A percentile compares a stretch with the other conserved stretches of the same genome.
Conservation (phyloP, 2,797 vertebrate species). For the Psittacula echo region DNA sequence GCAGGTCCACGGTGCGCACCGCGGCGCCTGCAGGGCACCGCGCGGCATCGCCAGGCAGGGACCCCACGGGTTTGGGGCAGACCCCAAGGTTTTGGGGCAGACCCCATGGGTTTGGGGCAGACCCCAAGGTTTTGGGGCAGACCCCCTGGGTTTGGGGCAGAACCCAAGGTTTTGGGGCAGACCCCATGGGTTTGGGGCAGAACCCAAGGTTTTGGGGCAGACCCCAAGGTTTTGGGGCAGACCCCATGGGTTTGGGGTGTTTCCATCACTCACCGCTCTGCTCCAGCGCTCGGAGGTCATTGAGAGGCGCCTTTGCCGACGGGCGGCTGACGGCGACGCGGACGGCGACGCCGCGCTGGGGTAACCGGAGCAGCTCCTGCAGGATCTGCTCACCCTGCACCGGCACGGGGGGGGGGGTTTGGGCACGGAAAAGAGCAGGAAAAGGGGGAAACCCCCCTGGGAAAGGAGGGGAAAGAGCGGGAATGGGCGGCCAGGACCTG, state of each 20-base stretch:
- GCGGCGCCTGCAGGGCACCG: conserved; percentile 78
- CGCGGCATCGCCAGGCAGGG: background rate
- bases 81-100: too few relatives aligned
- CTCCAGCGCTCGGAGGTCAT: conserved; percentile 74
- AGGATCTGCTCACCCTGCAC: conserved; percentile 86
- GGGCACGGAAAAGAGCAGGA: too few relatives aligned
- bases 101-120: fast-evolving
- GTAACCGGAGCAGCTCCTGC: conserved; percentile 75
- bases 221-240: too few relatives aligned
- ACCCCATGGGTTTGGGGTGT: too few relatives aligned
- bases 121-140: fast-evolving
- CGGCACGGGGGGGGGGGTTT: too few relatives aligned
- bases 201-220: too few relatives aligned
- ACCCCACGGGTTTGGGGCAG: fast-evolving
- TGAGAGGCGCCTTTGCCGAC: background rate
- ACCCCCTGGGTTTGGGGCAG: fast-evolving
- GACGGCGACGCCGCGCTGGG: conserved; percentile 75
- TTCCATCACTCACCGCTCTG: conserved; percentile 58
- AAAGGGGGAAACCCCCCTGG: too few relatives aligned
- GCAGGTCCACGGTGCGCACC: conserved; percentile 86
- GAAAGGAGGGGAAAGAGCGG: too few relatives aligned
- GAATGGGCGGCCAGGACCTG: conserved; percentile 53
- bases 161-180: fast-evolving
- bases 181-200: too few relatives aligned
- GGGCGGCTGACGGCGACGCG: conserved; percentile 85